phyloP scores from a whole-genome alignment of 2,797 vertebrate species.

The Acridotheres tristis region DNA sequence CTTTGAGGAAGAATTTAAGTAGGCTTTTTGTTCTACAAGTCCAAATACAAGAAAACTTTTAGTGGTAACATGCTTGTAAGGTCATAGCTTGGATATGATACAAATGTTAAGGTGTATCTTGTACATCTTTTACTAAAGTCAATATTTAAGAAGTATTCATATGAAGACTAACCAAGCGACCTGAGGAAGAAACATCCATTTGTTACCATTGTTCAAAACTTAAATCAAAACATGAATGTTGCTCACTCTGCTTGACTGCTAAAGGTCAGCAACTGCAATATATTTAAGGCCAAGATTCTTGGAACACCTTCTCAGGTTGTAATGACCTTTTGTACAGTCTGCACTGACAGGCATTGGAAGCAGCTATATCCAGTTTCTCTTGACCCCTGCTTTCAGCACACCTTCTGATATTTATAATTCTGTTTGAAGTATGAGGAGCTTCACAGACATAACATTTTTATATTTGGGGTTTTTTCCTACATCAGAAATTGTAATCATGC shows the following conservation, averaged over 20 bases:
- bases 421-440: neutral
- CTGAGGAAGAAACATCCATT: neutral
- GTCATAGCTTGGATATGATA: neutral
- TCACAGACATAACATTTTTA: neutral
- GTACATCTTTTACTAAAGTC: neutral
- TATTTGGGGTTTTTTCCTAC: neutral
- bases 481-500: neutral
- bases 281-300: conserved; percentile 18
- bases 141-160: neutral
- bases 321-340: conserved; percentile 13
- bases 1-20: neutral
- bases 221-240: neutral
- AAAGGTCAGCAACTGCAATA: neutral
- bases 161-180: neutral
- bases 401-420: neutral
- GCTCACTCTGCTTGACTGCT: neutral
- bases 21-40: neutral
- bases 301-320: conserved; percentile 12
- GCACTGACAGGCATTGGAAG: neutral
- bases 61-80: neutral
- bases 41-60: neutral
- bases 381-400: neutral
- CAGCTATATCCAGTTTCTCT: conserved; percentile 6
- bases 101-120: neutral
- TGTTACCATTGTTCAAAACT: neutral